Evolutionary conservation across 2,888 invertebrate genomes (phyloP).

Genomic region (Drosophila nigritarsus): DNA sequence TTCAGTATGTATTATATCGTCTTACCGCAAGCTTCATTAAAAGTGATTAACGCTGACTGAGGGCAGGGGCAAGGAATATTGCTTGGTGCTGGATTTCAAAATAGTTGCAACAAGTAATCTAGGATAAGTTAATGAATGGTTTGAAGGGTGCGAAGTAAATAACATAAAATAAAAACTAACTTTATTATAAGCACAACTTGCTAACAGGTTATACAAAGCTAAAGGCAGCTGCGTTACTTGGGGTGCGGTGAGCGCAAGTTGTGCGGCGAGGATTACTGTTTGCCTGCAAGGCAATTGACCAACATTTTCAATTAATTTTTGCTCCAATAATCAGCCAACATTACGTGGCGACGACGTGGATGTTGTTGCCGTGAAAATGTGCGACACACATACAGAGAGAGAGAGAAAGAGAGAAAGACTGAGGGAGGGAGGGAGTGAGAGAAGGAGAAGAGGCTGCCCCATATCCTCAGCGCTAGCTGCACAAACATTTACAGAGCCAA

Average conservation of each 20-base stretch:
- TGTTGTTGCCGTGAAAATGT: conserved; percentile 54
- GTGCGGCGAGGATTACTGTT: conserved; percentile 24
- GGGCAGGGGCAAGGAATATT: neutral
- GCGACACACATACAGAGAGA: conserved; percentile 23
- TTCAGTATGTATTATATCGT: conserved; percentile 14
- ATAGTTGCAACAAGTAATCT: conserved; percentile 35
- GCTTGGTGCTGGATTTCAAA: conserved; percentile 26
- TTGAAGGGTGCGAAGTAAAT: conserved; percentile 23
- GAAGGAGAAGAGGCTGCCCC: conserved; percentile 6
- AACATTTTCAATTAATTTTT: conserved; percentile 85
- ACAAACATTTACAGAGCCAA: conserved; percentile 61
- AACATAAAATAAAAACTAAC: conserved; percentile 59
- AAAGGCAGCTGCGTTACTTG: conserved; percentile 27
- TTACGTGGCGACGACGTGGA: conserved; percentile 43
- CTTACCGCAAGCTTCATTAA: conserved; percentile 55
- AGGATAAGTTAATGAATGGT: conserved; percentile 28
- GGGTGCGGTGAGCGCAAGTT: neutral
- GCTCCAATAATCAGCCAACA: conserved; percentile 82
- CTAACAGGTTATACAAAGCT: conserved; percentile 22
- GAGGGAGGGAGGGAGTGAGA: neutral
- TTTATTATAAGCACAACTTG: conserved; percentile 44
- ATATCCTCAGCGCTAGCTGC: conserved; percentile 45
- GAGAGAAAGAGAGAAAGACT: conserved; percentile 1
- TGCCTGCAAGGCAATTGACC: conserved; percentile 76
- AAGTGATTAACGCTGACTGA: conserved; percentile 64